Percentiles rank a stretch among this genome's conserved stretches.
phyloP scores from a whole-genome alignment of 1,140 invertebrate species.

The Cyrtorhinus lividipennis region DNA sequence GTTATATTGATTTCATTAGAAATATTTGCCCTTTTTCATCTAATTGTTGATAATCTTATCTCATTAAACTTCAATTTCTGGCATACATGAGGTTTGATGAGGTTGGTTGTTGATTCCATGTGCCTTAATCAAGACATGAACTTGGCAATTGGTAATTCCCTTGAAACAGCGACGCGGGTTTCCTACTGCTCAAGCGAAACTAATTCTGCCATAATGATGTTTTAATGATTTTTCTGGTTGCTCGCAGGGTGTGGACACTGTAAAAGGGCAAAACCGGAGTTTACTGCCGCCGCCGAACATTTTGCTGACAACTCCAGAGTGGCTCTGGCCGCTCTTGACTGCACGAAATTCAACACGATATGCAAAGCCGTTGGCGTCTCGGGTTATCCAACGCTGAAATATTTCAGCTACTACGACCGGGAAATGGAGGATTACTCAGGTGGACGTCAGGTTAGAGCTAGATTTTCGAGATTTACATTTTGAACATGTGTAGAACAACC shows the following conservation, averaged over 20 bases:
- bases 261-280: slow-evolving; percentile 76
- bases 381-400: slow-evolving; percentile 76
- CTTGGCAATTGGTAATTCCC: too few species aligned
- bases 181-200: not conserved
- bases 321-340: slow-evolving; percentile 70
- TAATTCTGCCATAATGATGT: not conserved
- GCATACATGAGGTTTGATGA: too few species aligned
- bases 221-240: slow-evolving; percentile 17
- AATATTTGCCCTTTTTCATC: too few species aligned
- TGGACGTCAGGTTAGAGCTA: slow-evolving; percentile 44
- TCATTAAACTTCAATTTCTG: too few species aligned
- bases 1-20: too few species aligned
- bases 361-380: slow-evolving; percentile 57
- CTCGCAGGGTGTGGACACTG: slow-evolving; percentile 81
- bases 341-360: slow-evolving; percentile 46
- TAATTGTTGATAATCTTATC: too few species aligned
- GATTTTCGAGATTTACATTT: too few species aligned
- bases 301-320: slow-evolving; percentile 58
- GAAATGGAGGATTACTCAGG: slow-evolving; percentile 47
- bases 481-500: too few species aligned
- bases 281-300: slow-evolving; percentile 52
- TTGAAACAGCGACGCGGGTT: too few species aligned
- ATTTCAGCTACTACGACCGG: slow-evolving; percentile 60
- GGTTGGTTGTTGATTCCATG: too few species aligned
- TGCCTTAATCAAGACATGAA: too few species aligned